Evolutionary conservation across 2,888 invertebrate species (phyloP).

Genomic region (Philopedon plagiatum): DNA sequence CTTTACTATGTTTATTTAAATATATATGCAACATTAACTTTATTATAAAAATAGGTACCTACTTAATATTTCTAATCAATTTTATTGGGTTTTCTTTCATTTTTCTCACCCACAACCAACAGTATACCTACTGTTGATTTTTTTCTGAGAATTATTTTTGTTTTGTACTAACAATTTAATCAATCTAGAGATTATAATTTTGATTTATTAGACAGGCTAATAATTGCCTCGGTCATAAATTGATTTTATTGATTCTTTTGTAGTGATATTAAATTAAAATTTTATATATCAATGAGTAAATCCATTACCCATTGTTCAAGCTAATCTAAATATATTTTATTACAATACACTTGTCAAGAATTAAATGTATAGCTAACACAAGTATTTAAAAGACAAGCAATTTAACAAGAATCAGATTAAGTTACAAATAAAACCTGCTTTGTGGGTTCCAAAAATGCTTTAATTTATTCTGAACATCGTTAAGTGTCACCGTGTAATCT

Average conservation of each 20-base stretch:
- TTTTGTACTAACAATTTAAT: slow-evolving; percentile 30
- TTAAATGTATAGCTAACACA: slow-evolving; percentile 55
- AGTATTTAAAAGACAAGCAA: slow-evolving; percentile 57
- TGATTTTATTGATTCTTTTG: slow-evolving; percentile 49
- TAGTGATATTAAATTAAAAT: slow-evolving; percentile 43
- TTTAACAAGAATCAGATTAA: slow-evolving; percentile 58
- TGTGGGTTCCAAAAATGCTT: too few species aligned
- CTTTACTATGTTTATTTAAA: too few species aligned
- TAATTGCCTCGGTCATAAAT: slow-evolving; percentile 44
- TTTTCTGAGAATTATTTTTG: slow-evolving; percentile 2
- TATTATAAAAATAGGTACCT: too few species aligned
- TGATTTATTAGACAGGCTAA: slow-evolving; percentile 48
- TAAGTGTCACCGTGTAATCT: too few species aligned
- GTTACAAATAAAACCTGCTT: slow-evolving; percentile 56
- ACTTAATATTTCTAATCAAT: too few species aligned
- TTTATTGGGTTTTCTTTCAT: too few species aligned
- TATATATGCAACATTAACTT: too few species aligned
- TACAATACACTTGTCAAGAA: slow-evolving; percentile 57
- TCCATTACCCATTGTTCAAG: slow-evolving; percentile 43
- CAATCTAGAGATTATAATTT: slow-evolving; percentile 36
- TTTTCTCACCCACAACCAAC: too few species aligned
- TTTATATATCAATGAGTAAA: slow-evolving; percentile 42
- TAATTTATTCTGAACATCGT: too few species aligned
- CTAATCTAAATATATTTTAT: slow-evolving; percentile 55
- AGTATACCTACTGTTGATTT: slow-evolving; percentile 2